phyloP scores from a whole-genome alignment of 2,797 vertebrate species.

The Myotis pilosus region DNA sequence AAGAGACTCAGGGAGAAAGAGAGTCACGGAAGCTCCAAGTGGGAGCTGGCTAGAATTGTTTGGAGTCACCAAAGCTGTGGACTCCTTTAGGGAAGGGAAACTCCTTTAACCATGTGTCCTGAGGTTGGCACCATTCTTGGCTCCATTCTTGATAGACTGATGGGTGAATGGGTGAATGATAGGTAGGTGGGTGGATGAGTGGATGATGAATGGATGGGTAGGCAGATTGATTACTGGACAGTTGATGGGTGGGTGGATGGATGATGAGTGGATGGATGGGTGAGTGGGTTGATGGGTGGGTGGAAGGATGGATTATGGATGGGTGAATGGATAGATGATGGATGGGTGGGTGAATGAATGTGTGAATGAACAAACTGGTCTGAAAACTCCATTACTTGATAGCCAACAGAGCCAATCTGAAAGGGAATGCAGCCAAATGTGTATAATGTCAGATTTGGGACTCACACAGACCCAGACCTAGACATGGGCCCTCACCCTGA shows the following conservation, averaged over 20 bases:
- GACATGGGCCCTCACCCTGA: not conserved
- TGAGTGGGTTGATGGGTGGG: not conserved
- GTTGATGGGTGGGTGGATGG: not conserved
- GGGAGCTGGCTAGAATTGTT: not conserved
- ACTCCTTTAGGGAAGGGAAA: rapidly evolving
- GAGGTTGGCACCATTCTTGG: not conserved
- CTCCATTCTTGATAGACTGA: not conserved
- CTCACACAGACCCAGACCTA: not conserved
- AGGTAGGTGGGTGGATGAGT: no score
- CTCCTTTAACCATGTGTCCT: not conserved
- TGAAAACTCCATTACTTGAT: not conserved
- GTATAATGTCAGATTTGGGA: not conserved
- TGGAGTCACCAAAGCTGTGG: not conserved
- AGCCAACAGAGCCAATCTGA: not conserved
- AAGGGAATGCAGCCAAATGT: not conserved
- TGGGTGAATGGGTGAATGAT: no score
- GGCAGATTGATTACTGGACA: no score
- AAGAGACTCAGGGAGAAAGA: not conserved
- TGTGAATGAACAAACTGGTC: not conserved
- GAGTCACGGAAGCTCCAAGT: not conserved
- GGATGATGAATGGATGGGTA: no score
- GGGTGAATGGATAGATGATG: no score
- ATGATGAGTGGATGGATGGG: no score
- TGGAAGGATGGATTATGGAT: not conserved
- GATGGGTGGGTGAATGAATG: not conserved